These are phyloP conservation scores for Sitta carolinensis DNA, from an alignment of 2,797 vertebrate genomes.

Conservation along the genomic window DNA sequence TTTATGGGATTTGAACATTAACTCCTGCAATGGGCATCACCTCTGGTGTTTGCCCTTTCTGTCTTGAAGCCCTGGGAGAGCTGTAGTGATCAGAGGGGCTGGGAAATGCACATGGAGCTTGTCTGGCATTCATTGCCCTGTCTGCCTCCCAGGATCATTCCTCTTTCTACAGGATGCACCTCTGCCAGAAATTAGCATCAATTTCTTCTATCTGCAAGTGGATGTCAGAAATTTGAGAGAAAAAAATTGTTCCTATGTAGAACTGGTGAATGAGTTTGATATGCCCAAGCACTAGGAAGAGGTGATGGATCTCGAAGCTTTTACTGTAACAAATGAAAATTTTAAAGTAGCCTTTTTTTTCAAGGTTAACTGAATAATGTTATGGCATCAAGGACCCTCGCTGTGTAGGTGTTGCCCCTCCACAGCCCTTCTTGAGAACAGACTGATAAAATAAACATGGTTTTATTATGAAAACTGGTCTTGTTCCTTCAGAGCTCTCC, in stretches of 20 bases:
- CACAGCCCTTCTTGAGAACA: not conserved
- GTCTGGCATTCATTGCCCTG: not conserved
- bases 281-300: not conserved
- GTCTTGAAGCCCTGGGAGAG: rapidly evolving
- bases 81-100: not conserved
- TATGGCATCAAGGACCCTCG: rapidly evolving
- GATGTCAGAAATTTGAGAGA: not conserved
- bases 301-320: not conserved
- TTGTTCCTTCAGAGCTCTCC: not conserved
- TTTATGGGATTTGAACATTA: not conserved
- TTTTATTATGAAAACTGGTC: not conserved
- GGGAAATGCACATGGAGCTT: rapidly evolving
- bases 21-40: not conserved
- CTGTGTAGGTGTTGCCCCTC: not conserved
- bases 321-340: not conserved
- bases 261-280: not conserved
- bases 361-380: not conserved
- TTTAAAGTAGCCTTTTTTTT: not conserved
- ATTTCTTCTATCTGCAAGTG: not conserved
- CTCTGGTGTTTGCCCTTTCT: not conserved
- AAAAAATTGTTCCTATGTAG: not conserved
- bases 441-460: not conserved
- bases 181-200: not conserved
- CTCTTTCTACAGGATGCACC: not conserved
- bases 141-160: not conserved